Evolutionary conservation across 1,140 invertebrate species (phyloP), one percentile per base, ranked within the genome.

Genomic region (Halictus rubicundus): DNA sequence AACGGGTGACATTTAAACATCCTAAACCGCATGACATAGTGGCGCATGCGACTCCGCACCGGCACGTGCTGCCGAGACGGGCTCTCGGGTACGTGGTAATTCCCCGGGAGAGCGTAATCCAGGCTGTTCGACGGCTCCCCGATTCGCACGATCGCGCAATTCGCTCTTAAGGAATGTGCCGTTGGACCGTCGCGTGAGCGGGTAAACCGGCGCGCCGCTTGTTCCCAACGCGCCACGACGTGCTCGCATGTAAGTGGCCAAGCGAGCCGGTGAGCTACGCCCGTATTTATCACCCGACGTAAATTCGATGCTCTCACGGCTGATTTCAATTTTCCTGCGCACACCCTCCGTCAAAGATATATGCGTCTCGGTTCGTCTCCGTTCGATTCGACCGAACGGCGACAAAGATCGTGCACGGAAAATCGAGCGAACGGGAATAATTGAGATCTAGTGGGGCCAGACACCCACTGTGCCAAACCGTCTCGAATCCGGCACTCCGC

Each of bases 61-160:
- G 63, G 70, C 21, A 19, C 27, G 32, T 57, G 49, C 66, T 59
- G 42, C 76, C 71, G 60, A 68, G 61, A 66, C 66, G 65, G 61
- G 32, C 32, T 32, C 65, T n/a, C 54, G 54, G 65, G 65, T 81
- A 83, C 82, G 73, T 83, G 61, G 77, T 73, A 84, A 81, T 85
- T 83, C 79, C 79, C 81, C 52, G 74, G 65, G 78, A 77, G 81
- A 78, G 63, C 70, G 82, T 85, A 84, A 85, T 86, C 75, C 77
- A 57, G 68, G 70, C 74, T 54, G 78, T 83, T 83, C 78, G 73
- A 78, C 82, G 80, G 71, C 73, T 80, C 72, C 69, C 76, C 76
- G 82, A 86, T 82, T 86, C 84, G 83, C 82, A 84, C 80, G 80
- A 86, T 86, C 84, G 82, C 66, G 71, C 84, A 78, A 84, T 86